A percentile compares a stretch with the other conserved stretches of the same genome.
These are phyloP conservation scores for Umimayanthus kanabou DNA, from an alignment of 92 coral and sea anemone genomes.

Conservation along the genomic window DNA sequence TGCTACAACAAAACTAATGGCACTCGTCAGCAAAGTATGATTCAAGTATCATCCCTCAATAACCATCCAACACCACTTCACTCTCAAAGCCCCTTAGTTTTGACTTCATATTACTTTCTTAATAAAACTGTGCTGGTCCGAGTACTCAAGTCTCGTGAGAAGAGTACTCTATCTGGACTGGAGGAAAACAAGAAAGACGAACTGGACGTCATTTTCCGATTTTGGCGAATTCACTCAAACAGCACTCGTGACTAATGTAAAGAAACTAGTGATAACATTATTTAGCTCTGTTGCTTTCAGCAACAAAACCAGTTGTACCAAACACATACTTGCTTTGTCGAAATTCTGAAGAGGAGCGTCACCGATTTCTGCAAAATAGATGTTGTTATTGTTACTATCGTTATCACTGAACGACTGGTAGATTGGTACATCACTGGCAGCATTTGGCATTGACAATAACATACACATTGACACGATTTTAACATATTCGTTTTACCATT, in stretches of 20 bases:
- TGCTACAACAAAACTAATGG: too few species aligned
- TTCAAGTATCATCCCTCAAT: too few species aligned
- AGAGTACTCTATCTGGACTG: too few species aligned
- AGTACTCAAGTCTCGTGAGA: too few species aligned
- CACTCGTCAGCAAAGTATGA: too few species aligned
- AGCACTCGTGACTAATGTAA: too few species aligned
- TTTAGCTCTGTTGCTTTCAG: neutral
- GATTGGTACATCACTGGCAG: neutral
- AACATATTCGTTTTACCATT: too few species aligned
- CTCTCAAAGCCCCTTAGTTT: too few species aligned
- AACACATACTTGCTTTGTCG: constrained; percentile 81
- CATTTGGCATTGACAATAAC: too few species aligned
- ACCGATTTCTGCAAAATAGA: constrained; percentile 64
- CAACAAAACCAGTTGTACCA: neutral
- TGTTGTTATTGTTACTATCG: neutral
- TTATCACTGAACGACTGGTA: neutral
- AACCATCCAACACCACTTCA: too few species aligned
- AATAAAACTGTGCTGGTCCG: neutral
- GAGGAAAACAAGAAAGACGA: neutral
- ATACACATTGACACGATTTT: too few species aligned
- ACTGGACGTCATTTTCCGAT: neutral
- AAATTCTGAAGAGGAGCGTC: constrained; percentile 73
- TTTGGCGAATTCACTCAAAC: neutral
- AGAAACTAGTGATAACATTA: neutral
- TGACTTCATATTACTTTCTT: neutral